Evolutionary conservation across 2,888 invertebrate species (phyloP), one percentile per base, ranked within the genome.

Genomic region (Theodoxus fluviatilis): DNA sequence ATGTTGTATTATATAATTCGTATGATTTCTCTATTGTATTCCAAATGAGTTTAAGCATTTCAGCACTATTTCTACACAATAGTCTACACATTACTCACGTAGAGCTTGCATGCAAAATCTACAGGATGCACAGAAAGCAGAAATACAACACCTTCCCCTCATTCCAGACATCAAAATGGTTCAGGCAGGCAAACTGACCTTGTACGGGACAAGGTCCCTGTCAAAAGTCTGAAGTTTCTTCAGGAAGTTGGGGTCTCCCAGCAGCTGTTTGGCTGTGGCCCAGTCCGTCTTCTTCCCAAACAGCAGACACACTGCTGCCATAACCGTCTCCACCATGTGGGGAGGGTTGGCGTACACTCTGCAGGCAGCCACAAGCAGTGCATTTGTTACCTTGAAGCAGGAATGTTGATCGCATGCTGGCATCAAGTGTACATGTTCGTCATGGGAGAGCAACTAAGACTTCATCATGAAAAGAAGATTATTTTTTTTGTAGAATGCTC

Each of bases 201-300:
- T 85, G 67, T 86, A 85, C 22, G 85, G 83, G 1, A 86, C 78
- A 67, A 80, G 82, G 65, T 85, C 81, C 69, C 84, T 84, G 74
- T 87, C 86, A 76, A 85, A 84, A 67, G 82, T 81, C 31, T 84
- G 78, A 33, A 87, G 78, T 68, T 79, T 80, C 72, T 81, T 83
- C 22, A 87, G 80, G 75, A 87, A 87, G 73, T 82, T 78, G 6
- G 83, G 78, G 73, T 87, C 86, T 1, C 81, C 84, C 3, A 87
- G 76, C 75, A 87, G 79, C 67, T 78, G 78, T 71, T 84, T 85
- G 35, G 86, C 84, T 12, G 84, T 83, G 0, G 77, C 75, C 87
- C 87, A 87, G 71, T 85, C 85, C 7, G 86, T 82, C 73, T 85
- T 86, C 74, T 81, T 81, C 71, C 83, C 81, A 72, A 87, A 84